Evolutionary conservation across 2,797 vertebrate genomes (phyloP), one percentile per base, ranked within the genome.

Genomic region (Anguilla megastoma): DNA sequence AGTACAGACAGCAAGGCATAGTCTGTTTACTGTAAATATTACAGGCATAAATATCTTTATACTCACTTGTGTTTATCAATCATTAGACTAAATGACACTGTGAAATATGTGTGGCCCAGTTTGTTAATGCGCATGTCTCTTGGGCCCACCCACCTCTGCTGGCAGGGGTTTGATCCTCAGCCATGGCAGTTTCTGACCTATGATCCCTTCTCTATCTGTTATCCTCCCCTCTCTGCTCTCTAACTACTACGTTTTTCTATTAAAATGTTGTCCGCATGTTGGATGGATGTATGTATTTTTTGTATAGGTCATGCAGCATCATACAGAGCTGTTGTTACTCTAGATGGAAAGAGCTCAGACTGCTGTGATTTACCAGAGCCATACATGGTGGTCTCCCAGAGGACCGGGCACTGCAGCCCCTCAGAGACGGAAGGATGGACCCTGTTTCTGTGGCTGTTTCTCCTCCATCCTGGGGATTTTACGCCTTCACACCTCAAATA

Each of bases 401-500:
- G 86, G 36, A 58, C 8, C 16, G 7, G 5, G 6, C 63, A 69
- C 14, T 3, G 63, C 63, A 69, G 2, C n/a, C n/a, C 6, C 63
- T 24, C 1, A 8, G 63, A 27, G n/a, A 14, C 9, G 7, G 63
- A 69, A n/a, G n/a, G n/a, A 69, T 69, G 60, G 12, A 12, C 48
- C 12, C 21, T 50, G 41, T 48, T 82, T 52, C n/a, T 52, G 24
- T 85, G 83, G 24, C 88, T 93, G 90, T 69, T 56, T 63, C 85
- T 76, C 36, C 24, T 2, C 41, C 54, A 76, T 12, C 41, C 89
- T 89, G 89, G 88, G 92, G 92, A 90, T 94, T 95, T 94, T 93
- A 91, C 85, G 86, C 89, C 84, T 90, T 91, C 93, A 90, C 91
- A 91, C 88, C 80, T 85, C 93, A 94, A 92, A 93, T 95, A 94